A percentile compares a stretch with the other conserved stretches of the same genome.
Conservation (phyloP, 1,140 invertebrate genomes). For the Meloidogyne hapla region DNA sequence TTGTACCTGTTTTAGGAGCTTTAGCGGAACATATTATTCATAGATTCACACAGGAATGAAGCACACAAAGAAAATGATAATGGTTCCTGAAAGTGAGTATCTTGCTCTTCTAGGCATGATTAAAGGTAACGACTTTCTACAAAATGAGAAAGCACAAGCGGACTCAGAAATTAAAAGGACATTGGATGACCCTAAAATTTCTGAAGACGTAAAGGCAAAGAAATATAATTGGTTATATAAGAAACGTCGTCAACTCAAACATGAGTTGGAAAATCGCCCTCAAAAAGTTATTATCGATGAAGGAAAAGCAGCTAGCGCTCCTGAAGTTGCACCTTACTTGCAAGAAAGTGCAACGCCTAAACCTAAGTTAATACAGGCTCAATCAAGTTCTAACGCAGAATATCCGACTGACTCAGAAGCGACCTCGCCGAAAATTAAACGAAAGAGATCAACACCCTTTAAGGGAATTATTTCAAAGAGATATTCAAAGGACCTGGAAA, state of each 20-base stretch:
- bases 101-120: background rate
- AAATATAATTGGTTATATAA: constrained; percentile 16
- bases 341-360: no score
- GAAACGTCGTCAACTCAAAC: constrained; percentile 12
- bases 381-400: background rate
- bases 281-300: constrained; percentile 17
- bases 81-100: constrained; percentile 30
- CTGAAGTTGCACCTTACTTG: constrained; percentile 4
- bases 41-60: constrained; percentile 1
- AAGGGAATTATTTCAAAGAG: background rate
- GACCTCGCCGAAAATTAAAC: background rate
- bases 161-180: constrained; percentile 10
- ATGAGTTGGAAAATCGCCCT: constrained; percentile 4
- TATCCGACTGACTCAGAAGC: background rate
- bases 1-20: constrained; percentile 11
- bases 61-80: constrained; percentile 20
- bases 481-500: no score
- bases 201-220: background rate
- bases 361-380: no score
- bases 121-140: background rate
- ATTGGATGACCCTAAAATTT: background rate
- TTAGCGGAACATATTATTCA: constrained; percentile 18
- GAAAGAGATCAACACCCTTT: background rate
- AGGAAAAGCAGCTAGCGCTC: background rate
- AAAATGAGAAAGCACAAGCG: background rate